phyloP scores from a whole-genome alignment of 2,888 invertebrate genomes.

The Calliopum simillimum region DNA sequence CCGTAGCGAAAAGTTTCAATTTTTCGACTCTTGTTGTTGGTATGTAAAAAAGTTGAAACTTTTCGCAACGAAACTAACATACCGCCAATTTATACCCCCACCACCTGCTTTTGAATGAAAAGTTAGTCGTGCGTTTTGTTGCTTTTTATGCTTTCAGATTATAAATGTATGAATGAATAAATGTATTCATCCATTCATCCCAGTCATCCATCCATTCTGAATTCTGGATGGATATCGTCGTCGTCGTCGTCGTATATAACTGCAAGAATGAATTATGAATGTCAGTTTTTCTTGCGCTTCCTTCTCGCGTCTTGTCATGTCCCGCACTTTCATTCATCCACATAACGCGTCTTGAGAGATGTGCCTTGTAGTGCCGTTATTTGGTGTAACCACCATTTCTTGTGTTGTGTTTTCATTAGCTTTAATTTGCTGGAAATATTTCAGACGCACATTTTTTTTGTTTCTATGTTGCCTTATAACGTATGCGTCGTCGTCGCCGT shows the following conservation, averaged over 20 bases:
- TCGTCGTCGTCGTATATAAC: not conserved
- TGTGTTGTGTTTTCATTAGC: slow-evolving; percentile 59
- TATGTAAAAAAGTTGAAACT: slow-evolving; percentile 28
- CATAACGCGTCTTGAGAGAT: slow-evolving; percentile 5
- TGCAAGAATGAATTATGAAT: slow-evolving; percentile 61
- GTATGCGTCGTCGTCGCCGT: not conserved
- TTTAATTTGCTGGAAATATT: slow-evolving; percentile 62
- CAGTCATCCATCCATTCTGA: not conserved
- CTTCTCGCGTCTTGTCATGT: slow-evolving; percentile 24
- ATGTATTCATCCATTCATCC: slow-evolving; percentile 35
- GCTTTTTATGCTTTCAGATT: slow-evolving; percentile 19
- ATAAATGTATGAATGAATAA: slow-evolving; percentile 43
- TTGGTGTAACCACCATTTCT: slow-evolving; percentile 20
- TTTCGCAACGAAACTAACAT: too few relatives aligned
- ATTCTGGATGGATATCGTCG: not conserved
- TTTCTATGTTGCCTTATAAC: slow-evolving; percentile 17
- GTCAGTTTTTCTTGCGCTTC: slow-evolving; percentile 54
- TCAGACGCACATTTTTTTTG: slow-evolving; percentile 40
- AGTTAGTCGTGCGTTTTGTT: slow-evolving; percentile 39
- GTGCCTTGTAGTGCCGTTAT: not conserved
- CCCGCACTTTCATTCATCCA: not conserved
- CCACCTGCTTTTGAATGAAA: not conserved
- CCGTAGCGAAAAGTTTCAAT: slow-evolving; percentile 33
- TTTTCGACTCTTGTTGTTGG: slow-evolving; percentile 30
- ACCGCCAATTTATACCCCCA: not conserved